Percentiles rank a stretch among this genome's conserved stretches.
phyloP scores from a whole-genome alignment of 2,113 vertebrate species.

The Lipophrys pholis region DNA sequence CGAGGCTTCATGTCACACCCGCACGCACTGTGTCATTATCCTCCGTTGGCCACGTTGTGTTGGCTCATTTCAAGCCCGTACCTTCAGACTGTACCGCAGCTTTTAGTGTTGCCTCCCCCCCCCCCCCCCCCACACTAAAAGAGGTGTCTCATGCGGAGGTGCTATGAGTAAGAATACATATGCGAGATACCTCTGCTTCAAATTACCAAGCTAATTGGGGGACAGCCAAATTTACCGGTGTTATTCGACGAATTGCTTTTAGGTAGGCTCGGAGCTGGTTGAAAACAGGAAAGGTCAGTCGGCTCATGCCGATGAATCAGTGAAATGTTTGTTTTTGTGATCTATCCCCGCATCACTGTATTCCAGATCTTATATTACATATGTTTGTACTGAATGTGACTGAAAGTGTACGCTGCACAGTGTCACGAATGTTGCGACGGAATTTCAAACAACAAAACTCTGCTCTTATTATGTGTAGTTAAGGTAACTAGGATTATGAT shows the following conservation, averaged over 20 bases:
- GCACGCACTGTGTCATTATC: not conserved
- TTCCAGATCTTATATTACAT: not conserved
- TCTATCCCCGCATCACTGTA: not conserved
- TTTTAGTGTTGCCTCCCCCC: not conserved
- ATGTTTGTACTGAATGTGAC: not conserved
- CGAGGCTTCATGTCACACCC: too few species aligned
- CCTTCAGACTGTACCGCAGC: conserved; percentile 5
- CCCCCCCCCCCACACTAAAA: conserved; percentile 2
- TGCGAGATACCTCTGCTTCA: conserved; percentile 38
- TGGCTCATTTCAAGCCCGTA: not conserved
- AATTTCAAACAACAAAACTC: too few species aligned
- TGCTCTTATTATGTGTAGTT: too few species aligned
- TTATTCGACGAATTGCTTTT: conserved; percentile 29
- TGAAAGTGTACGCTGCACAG: not conserved
- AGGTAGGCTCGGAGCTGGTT: conserved; percentile 32
- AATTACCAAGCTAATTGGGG: conserved; percentile 45
- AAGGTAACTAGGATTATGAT: too few species aligned
- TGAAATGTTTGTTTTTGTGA: conserved; percentile 13
- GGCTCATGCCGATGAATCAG: conserved; percentile 2
- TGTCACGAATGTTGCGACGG: too few species aligned
- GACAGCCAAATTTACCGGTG: conserved; percentile 25
- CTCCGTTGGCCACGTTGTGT: conserved; percentile 6
- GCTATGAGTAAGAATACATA: conserved; percentile 51
- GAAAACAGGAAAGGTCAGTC: conserved; percentile 19
- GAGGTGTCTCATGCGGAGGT: conserved; percentile 54